Percentiles rank a stretch among this genome's conserved stretches.
Evolutionary conservation across 2,113 vertebrate genomes (phyloP).

Genomic region (Anguilla rostrata): DNA sequence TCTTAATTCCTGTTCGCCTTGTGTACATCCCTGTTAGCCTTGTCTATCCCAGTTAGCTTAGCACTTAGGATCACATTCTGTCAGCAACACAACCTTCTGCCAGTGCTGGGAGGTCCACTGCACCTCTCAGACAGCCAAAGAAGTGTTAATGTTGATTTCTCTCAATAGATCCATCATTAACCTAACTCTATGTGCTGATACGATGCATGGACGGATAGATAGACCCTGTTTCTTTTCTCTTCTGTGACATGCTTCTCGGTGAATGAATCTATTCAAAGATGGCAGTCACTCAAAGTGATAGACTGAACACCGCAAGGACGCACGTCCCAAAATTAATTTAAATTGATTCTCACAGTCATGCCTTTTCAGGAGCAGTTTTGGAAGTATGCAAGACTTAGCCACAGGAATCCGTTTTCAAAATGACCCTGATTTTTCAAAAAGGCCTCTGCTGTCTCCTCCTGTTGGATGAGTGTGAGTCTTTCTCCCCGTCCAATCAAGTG

Average conservation of each 20-base stretch:
- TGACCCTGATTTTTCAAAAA: constrained; percentile 36
- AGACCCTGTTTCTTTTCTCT: not conserved
- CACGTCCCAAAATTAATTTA: constrained; percentile 50
- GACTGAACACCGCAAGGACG: constrained; percentile 45
- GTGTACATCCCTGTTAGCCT: too few species aligned
- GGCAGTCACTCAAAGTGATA: constrained; percentile 57
- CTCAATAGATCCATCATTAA: too few species aligned
- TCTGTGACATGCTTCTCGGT: constrained; percentile 37
- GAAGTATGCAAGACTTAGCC: constrained; percentile 39
- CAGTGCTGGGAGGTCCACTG: not conserved
- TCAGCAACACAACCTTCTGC: not conserved
- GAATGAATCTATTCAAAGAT: constrained; percentile 47
- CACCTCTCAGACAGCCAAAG: too few species aligned
- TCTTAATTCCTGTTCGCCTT: too few species aligned
- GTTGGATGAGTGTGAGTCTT: not conserved
- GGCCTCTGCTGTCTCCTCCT: constrained; percentile 11
- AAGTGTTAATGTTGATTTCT: too few species aligned
- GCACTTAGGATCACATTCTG: constrained; percentile 11
- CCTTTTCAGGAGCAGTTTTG: constrained; percentile 41
- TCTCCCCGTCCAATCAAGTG: not conserved
- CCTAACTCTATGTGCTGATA: too few species aligned
- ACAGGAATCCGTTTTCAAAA: constrained; percentile 50
- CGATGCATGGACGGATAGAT: not conserved
- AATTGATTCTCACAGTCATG: constrained; percentile 54
- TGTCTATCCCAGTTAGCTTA: too few species aligned